Conservation (phyloP, 2,797 vertebrate genomes). For the Acanthornis magna region DNA sequence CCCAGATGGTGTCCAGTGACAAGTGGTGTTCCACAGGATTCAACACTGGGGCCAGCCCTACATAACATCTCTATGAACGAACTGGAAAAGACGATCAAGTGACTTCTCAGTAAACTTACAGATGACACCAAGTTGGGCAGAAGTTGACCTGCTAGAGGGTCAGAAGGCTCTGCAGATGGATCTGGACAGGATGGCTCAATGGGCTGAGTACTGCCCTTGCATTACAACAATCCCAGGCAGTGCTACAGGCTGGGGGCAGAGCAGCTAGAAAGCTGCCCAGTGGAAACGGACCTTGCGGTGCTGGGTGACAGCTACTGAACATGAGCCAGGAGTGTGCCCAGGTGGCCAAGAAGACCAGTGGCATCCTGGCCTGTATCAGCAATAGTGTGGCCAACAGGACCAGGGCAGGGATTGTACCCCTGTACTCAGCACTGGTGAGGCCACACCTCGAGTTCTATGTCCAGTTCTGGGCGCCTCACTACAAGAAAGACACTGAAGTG, state of each 20-base stretch:
- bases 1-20: rapidly evolving
- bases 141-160: not conserved
- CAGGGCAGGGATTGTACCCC: not conserved
- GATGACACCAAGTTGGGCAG: not conserved
- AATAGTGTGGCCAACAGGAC: not conserved
- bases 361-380: not conserved
- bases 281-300: not conserved
- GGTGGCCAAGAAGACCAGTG: not conserved
- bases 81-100: not conserved
- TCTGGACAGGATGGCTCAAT: not conserved
- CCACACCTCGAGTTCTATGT: not conserved
- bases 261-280: not conserved
- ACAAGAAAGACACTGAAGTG: not conserved
- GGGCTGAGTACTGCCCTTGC: rapidly evolving
- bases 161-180: not conserved
- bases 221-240: not conserved
- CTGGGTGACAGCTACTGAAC: not conserved
- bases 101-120: not conserved
- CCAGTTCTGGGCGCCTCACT: not conserved
- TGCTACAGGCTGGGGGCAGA: too few relatives aligned
- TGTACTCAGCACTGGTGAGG: too few relatives aligned
- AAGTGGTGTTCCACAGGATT: not conserved
- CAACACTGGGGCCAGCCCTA: too few relatives aligned
- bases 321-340: not conserved
- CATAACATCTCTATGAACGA: not conserved